A percentile compares a stretch with the other conserved stretches of the same genome.
phyloP scores from a whole-genome alignment of 2,113 vertebrate species.

The Muntiacus reevesi region DNA sequence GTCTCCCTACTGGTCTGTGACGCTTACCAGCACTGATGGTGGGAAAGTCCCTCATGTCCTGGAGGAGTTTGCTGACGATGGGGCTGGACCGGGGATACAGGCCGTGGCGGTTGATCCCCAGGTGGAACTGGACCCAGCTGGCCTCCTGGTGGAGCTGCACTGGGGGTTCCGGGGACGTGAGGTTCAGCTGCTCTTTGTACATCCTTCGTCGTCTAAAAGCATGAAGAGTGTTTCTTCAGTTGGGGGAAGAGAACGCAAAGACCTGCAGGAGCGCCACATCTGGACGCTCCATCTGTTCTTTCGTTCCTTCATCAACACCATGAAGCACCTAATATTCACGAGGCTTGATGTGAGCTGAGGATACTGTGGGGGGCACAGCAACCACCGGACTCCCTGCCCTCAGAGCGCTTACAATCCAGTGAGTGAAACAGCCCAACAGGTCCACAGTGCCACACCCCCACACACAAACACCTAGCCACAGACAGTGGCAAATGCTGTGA shows the following conservation, averaged over 20 bases:
- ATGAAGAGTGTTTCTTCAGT: not conserved
- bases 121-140: conserved; percentile 94
- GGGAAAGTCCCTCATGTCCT: conserved; percentile 81
- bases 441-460: not conserved
- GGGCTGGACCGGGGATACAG: conserved; percentile 88
- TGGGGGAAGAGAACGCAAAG: not conserved
- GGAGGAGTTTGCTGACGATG: conserved; percentile 80
- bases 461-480: accelerated
- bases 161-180: not conserved
- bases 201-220: conserved; percentile 77
- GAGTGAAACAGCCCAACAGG: not conserved
- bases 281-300: not conserved
- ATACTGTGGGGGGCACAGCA: accelerated
- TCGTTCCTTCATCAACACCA: not conserved
- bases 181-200: conserved; percentile 76
- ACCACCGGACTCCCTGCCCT: not conserved
- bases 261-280: accelerated
- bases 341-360: not conserved
- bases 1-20: not conserved
- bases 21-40: conserved; percentile 87
- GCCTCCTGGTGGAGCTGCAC: conserved; percentile 80
- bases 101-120: conserved; percentile 89
- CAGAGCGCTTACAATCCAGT: not conserved
- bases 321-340: accelerated
- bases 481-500: not conserved